Evolutionary conservation across 2,888 invertebrate species (phyloP), one percentile per base, ranked within the genome.

Genomic region (Synergus umbraculus): DNA sequence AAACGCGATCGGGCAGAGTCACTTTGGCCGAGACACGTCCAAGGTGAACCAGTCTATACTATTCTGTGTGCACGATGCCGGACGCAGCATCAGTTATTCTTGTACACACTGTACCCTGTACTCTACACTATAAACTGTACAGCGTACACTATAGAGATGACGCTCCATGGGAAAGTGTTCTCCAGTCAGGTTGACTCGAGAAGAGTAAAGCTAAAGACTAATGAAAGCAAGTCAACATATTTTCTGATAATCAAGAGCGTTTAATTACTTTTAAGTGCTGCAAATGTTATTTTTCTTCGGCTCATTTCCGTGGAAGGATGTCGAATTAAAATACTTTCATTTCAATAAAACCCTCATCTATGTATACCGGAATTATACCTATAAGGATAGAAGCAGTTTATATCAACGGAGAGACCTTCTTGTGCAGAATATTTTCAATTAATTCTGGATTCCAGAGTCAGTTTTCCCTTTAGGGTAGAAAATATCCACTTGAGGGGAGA

Each of bases 41-140:
- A 91, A 91, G 90, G 90, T 91, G 88, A 91, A 91, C 91, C 90
- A 83, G 90, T 91, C 73, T 73, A 22, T 73, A 66, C 66, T 7
- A n/a, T 66, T 49, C 69, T 18, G 18, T 58, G 58, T 9, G 49
- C 18, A 69, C 10, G 43, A 66, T 43, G 66, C 37, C 13, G 29
- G 15, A 49, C 29, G 15, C 22, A 49, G 29, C 46, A 10, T 60
- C 12, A 9, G 37, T 49, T 73, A 65, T 65, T 65, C 65, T 7
- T 66, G 66, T 44, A 43, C n/a, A n/a, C 43, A 44, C 13, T 64
- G 4, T 3, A 5, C 15, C 12, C 13, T n/a, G 15, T 69, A 44
- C 46, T 67, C 4, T 46, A 18, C 46, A 65, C 65, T 29, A 29
- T 29, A 29, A 29, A 41, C 41, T 65, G 29, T 49, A 15, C 49